Base-by-base conservation (phyloP, 2,113 vertebrate genomes). In the Phyllostomus hastatus region DNA sequence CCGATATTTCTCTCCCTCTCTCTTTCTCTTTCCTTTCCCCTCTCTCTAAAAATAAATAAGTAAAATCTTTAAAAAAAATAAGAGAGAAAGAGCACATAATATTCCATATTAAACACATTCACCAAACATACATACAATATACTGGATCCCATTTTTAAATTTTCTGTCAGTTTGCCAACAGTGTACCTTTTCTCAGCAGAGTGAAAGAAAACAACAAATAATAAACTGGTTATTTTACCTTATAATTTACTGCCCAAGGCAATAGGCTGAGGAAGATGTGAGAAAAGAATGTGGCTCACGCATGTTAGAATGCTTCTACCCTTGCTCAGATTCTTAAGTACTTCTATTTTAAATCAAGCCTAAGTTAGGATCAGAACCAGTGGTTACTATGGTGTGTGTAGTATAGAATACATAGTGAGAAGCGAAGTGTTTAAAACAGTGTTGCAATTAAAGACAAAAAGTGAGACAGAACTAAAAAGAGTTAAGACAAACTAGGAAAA, bases 261-360 rank as follows among this genome's bases (percentile, higher is more conserved):
- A 95, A 72, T 66, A 95, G 86, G 38, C 94, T 61, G 41, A 87
- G 24, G 69, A 91, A 90, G 82, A 54, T 22, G 3, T 95, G 90
- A 94, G 96, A 96, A 96, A 96, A 95, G 88, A 97, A 90, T 90
- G 95, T 89, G 78, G 43, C 75, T 89, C 33, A 5, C 88, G 94
- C 80, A n/a, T 90, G 88, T 88, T 87, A 59, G 48, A 67, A 48
- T 91, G 78, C 7, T 33, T 82, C 84, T 89, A 8, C 38, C 38
- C 64, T 91, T 15, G 52, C 31, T 88, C 54, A 46, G 79, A 84
- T 88, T 97, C 76, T 22, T 61, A 89, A 95, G 76, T 50, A 78
- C 28, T 95, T 96, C 85, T 95, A 88, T 97, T 97, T 96, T 96
- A 96, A 96, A 96, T 26, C 82, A 67, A 90, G 24, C n/a, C 91